Evolutionary conservation across 37 sponge, comb jelly and placozoan species (phyloP).

Genomic region (Cladorhizidae sp.): DNA sequence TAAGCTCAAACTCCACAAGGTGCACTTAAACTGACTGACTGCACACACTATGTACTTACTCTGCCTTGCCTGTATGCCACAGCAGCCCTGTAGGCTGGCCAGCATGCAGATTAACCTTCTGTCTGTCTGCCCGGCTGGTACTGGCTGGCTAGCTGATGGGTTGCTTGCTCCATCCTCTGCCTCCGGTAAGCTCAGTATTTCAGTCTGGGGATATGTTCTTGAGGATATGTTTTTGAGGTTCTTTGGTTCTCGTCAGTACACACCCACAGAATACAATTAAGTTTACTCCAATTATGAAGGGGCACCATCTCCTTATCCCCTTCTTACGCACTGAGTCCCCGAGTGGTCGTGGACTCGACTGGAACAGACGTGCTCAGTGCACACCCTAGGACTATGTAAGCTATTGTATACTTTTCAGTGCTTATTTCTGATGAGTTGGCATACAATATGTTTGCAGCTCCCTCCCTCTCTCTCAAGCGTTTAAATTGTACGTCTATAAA

Average conservation of each 20-base stretch:
- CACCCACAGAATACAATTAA: slow-evolving; percentile 3
- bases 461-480: slow-evolving; percentile 2
- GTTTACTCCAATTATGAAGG: background rate
- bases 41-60: slow-evolving; percentile 6
- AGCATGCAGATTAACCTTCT: slow-evolving; percentile 11
- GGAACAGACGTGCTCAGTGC: no score
- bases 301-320: background rate
- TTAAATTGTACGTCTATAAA: background rate
- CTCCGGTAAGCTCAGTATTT: slow-evolving; percentile 4
- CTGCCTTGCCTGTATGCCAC: background rate
- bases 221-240: background rate
- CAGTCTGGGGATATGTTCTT: no score
- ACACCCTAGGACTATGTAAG: no score
- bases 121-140: slow-evolving; percentile 12
- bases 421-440: no score
- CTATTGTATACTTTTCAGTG: no score
- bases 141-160: background rate
- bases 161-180: background rate
- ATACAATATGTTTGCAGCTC: background rate
- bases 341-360: no score
- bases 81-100: slow-evolving; percentile 11
- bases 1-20: no score
- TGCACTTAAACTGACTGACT: background rate
- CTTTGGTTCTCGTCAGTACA: background rate
- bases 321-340: no score